Evolutionary conservation across 2,797 vertebrate species (phyloP), one percentile per base, ranked within the genome.

Genomic region (Sebastes diploproa): DNA sequence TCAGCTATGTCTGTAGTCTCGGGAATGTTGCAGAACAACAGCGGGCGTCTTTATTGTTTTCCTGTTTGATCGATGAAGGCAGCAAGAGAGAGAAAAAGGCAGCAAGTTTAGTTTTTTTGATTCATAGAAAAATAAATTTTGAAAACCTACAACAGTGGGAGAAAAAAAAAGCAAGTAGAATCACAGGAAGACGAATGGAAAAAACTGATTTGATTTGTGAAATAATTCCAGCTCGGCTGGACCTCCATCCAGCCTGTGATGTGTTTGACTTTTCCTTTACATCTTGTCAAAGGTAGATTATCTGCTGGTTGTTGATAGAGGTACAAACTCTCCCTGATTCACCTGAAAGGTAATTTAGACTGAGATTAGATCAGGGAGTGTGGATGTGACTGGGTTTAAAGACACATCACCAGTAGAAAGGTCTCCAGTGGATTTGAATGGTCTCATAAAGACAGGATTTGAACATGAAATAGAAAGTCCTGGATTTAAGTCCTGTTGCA

Each of bases 61-160:
- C 42, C 63, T 66, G 63, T 72, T 68, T 20, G 16, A 34, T 85
- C 59, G 13, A 83, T 50, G 65, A 87, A 75, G 78, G 78, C 72
- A 87, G 64, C 64, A 72, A 12, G 22, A 20, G 13, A 23, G 18
- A 56, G 3, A 38, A 59, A 50, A 64, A 78, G 52, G 66, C 77
- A 75, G 23, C 64, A 32, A 4, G 30, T 72, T 61, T 75, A n/a
- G 16, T 63, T 9, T 30, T 30, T 71, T 63, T 75, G 62, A 61
- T 68, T 78, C 10, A 54, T 61, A 52, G 23, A 79, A 88, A 91
- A 76, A 87, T 76, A 82, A 54, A 82, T 63, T 72, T 81, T 18
- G 27, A 76, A 67, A 73, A 52, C 22, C 55, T 29, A 22, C 11
- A 58, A 32, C 14, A 61, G 29, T 12, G 9, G 22, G 1, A 42